Percentiles rank a stretch among this genome's conserved stretches.
These are phyloP conservation scores for Mormyrus iriodes DNA, from an alignment of 2,113 vertebrate species.

Conservation along the genomic window DNA sequence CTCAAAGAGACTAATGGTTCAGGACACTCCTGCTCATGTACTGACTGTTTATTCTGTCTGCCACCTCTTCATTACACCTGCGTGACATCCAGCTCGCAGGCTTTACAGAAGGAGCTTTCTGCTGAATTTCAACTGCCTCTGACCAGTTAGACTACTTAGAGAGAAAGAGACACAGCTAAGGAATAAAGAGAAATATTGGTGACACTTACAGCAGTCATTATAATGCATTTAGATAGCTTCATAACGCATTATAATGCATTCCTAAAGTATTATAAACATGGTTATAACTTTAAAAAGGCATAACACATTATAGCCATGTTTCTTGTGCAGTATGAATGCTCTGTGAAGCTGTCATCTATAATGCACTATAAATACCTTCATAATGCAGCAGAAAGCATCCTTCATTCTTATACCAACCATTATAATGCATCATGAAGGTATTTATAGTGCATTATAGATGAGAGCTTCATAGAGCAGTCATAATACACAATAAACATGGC, in stretches of 20 bases:
- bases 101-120: not conserved
- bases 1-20: not conserved
- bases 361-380: too few relatives aligned
- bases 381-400: too few relatives aligned
- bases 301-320: not conserved
- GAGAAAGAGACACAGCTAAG: too few relatives aligned
- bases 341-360: too few relatives aligned
- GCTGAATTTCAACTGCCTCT: not conserved
- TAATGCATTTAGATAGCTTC: not conserved
- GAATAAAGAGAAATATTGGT: not conserved
- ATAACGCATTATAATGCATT: not conserved
- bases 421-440: too few relatives aligned
- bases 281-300: too few relatives aligned
- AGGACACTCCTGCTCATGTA: not conserved
- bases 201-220: not conserved
- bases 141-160: not conserved
- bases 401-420: too few relatives aligned
- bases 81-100: not conserved
- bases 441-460: not conserved
- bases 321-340: too few relatives aligned
- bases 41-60: not conserved
- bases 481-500: not conserved
- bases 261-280: not conserved
- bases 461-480: not conserved
- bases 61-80: not conserved